Percentiles rank a stretch among this genome's conserved stretches.
Conservation (phyloP, 2,888 invertebrate genomes). For the Phorcus lineatus region DNA sequence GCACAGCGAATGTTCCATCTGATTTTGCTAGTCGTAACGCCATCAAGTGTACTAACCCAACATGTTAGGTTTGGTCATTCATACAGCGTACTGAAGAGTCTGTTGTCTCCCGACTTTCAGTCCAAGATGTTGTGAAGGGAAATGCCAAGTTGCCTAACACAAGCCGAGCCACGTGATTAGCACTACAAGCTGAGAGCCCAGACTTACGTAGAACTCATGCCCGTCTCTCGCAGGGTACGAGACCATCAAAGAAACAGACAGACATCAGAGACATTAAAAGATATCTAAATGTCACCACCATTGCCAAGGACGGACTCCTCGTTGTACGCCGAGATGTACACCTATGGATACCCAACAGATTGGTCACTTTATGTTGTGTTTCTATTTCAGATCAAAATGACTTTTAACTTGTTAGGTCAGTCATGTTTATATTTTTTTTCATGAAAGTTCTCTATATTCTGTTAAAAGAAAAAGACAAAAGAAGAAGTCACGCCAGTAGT, state of each 20-base stretch:
- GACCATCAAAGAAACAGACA: conserved; percentile 31
- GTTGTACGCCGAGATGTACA: conserved; percentile 25
- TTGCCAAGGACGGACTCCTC: conserved; percentile 34
- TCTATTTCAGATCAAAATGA: too few species aligned
- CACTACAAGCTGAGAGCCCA: conserved; percentile 38
- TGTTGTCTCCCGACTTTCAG: conserved; percentile 24
- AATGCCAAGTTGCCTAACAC: conserved; percentile 30
- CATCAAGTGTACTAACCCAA: conserved; percentile 31
- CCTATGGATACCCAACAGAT: neutral
- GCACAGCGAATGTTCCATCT: conserved; percentile 31
- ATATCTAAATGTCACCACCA: conserved; percentile 28
- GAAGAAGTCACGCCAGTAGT: too few species aligned
- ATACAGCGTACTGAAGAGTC: conserved; percentile 8
- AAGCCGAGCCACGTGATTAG: conserved; percentile 32
- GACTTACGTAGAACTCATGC: conserved; percentile 40
- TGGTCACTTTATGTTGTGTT: too few species aligned
- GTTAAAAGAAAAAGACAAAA: too few species aligned
- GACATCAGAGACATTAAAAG: conserved; percentile 38
- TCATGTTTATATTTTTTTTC: too few species aligned
- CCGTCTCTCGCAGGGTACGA: conserved; percentile 40
- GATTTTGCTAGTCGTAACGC: conserved; percentile 42
- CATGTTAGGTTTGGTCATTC: conserved; percentile 40
- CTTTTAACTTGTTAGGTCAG: too few species aligned
- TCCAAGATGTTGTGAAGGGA: conserved; percentile 22
- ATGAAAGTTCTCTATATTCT: too few species aligned